phyloP scores from a whole-genome alignment of 1,140 invertebrate genomes.

The Drosophila ogumai region DNA sequence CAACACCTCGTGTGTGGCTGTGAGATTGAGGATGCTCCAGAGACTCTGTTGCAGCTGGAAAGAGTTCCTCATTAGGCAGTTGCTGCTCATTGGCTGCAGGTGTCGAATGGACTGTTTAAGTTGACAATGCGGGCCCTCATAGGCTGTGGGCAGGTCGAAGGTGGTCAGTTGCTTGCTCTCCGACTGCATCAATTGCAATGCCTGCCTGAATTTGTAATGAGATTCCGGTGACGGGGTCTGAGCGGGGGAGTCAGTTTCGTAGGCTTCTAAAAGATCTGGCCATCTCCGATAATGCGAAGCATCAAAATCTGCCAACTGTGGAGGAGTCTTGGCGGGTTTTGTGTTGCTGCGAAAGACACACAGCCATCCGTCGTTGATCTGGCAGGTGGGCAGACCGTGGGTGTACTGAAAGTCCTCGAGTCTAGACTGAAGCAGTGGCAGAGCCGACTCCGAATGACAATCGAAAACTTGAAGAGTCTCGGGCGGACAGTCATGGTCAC shows the following conservation, averaged over 20 bases:
- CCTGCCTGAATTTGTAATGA: conserved; percentile 61
- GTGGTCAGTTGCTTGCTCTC: conserved; percentile 40
- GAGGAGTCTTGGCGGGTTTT: conserved; percentile 33
- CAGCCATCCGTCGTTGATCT: conserved; percentile 75
- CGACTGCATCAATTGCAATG: conserved; percentile 60
- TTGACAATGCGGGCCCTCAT: conserved; percentile 57
- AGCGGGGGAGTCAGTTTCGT: not conserved
- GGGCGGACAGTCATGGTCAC: conserved; percentile 69
- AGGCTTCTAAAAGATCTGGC: conserved; percentile 47
- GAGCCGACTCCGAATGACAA: conserved; percentile 26
- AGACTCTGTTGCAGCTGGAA: conserved; percentile 43
- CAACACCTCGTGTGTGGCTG: conserved; percentile 45
- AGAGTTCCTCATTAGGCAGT: conserved; percentile 46
- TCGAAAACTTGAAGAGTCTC: conserved; percentile 55
- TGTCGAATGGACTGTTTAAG: conserved; percentile 57
- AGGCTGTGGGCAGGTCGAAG: conserved; percentile 64
- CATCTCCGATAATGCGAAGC: conserved; percentile 55
- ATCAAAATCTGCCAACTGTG: conserved; percentile 24
- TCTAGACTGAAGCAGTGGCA: conserved; percentile 26
- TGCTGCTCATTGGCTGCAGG: conserved; percentile 48
- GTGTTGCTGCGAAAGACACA: conserved; percentile 77
- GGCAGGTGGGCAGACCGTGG: conserved; percentile 72
- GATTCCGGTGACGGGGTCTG: not conserved
- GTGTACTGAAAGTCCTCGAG: conserved; percentile 74
- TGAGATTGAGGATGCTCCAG: conserved; percentile 50